Base-by-base conservation (phyloP, 1,140 invertebrate genomes). In the Drosophila equinoxialis region DNA sequence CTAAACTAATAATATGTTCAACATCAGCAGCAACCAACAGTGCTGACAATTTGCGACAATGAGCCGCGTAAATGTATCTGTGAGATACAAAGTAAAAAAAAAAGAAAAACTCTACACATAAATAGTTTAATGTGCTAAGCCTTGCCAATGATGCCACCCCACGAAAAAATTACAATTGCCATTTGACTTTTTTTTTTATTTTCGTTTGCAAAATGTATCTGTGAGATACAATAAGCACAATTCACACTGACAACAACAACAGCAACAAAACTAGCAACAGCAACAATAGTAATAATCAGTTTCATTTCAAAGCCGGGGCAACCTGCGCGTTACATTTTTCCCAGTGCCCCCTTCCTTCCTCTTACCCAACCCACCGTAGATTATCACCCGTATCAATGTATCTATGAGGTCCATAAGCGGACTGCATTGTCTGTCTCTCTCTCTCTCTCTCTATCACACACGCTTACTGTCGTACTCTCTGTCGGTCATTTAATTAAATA, bases 401-500 rank as follows among this genome's bases (percentile, higher is more conserved):
- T 74, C 77, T 71, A 64, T 66, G 68, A 79, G 68, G 74, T 51
- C 35, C 20, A 45, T 17, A 48, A 33, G 41, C 41, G 5, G 30
- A 14, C 23, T 86, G 79, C 82, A 86, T 86, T 87, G 82, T 86
- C 82, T 59, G 67, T 23, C 3, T 11, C 7, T 51, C 48, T 23
- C 17, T 23, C 7, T 51, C 14, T 17, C 14, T 14, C 1, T 14
- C 42, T 14, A 13, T 17, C 37, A 39, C 37, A 39, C 37, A 39
- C 37, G 10, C 10, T 6, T 30, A 13, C 11, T 39, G 37, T 39
- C 17, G 10, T 20, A 20, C 45, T 51, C 20, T 51, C 65, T 68
- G 59, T 77, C 84, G 84, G 82, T 87, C 84, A 80, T 87, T 89
- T 87, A 89, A 87, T 87, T 87, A 87, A 87, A 87, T 87, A 89